Evolutionary conservation across 2,113 vertebrate species (phyloP).

Genomic region (Hypocryptadius cinnamomeus): DNA sequence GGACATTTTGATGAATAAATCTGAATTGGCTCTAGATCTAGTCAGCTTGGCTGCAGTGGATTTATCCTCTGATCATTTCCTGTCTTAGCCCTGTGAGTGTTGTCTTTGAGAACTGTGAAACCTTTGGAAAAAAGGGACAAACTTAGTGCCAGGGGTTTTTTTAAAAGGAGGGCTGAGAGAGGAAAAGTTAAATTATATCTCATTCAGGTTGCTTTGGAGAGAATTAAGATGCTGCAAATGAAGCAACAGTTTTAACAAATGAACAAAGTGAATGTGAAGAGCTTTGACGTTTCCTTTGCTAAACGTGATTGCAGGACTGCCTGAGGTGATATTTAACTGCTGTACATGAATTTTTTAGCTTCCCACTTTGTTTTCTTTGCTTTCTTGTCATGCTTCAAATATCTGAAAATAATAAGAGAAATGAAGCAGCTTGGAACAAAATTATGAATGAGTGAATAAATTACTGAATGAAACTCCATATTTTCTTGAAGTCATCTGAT

Average conservation of each 20-base stretch:
- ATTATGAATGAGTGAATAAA: not conserved
- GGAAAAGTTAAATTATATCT: not conserved
- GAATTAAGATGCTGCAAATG: not conserved
- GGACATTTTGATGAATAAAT: not conserved
- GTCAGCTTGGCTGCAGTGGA: not conserved
- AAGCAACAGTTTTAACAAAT: not conserved
- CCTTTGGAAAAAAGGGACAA: not conserved
- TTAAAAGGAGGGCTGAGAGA: not conserved
- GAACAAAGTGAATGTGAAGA: not conserved
- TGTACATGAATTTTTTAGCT: not conserved
- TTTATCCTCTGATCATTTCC: not conserved
- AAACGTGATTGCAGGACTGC: not conserved
- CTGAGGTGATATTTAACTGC: not conserved
- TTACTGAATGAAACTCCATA: accelerated
- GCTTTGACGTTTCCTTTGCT: not conserved
- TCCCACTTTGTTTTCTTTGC: not conserved
- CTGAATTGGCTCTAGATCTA: not conserved
- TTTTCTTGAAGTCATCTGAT: not conserved
- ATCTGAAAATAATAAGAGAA: not conserved
- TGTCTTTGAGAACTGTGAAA: not conserved
- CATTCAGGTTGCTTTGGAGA: not conserved
- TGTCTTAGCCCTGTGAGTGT: not conserved
- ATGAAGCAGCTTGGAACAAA: not conserved
- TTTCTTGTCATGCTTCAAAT: not conserved
- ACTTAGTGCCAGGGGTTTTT: not conserved